Percentiles rank a stretch among this genome's conserved stretches.
Conservation (phyloP, 2,888 invertebrate species). For the Taphrorychus bicolor region DNA sequence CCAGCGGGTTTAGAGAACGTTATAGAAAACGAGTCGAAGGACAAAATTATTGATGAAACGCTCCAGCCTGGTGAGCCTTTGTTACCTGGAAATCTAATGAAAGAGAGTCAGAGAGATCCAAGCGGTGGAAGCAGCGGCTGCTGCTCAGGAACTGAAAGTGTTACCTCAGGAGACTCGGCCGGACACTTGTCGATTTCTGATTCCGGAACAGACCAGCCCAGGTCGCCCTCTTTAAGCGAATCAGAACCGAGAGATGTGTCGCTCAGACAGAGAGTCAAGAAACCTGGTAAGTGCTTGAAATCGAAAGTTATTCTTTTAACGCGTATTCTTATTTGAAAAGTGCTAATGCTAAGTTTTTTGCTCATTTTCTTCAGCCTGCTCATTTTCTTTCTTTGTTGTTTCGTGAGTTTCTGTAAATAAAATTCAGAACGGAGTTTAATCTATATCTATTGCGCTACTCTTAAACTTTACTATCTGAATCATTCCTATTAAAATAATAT, state of each 20-base stretch:
- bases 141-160: constrained; percentile 66
- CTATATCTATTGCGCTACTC: too few relatives aligned
- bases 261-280: constrained; percentile 47
- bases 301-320: neutral
- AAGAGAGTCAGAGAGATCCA: constrained; percentile 30
- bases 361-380: neutral
- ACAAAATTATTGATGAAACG: constrained; percentile 51
- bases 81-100: constrained; percentile 48
- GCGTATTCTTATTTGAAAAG: too few relatives aligned
- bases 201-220: constrained; percentile 60
- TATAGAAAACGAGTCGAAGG: constrained; percentile 31
- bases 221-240: constrained; percentile 46
- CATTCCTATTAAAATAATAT: too few relatives aligned
- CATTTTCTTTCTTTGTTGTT: too few relatives aligned
- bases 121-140: constrained; percentile 64
- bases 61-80: constrained; percentile 53
- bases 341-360: neutral
- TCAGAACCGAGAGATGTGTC: constrained; percentile 46
- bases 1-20: constrained; percentile 21
- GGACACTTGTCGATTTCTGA: constrained; percentile 61
- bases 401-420: too few relatives aligned
- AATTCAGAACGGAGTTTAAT: too few relatives aligned
- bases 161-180: constrained; percentile 64
- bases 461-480: too few relatives aligned
- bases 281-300: constrained; percentile 6